Evolutionary conservation across 2,113 vertebrate species (phyloP), one percentile per base, ranked within the genome.

Genomic region (Pavo muticus): DNA sequence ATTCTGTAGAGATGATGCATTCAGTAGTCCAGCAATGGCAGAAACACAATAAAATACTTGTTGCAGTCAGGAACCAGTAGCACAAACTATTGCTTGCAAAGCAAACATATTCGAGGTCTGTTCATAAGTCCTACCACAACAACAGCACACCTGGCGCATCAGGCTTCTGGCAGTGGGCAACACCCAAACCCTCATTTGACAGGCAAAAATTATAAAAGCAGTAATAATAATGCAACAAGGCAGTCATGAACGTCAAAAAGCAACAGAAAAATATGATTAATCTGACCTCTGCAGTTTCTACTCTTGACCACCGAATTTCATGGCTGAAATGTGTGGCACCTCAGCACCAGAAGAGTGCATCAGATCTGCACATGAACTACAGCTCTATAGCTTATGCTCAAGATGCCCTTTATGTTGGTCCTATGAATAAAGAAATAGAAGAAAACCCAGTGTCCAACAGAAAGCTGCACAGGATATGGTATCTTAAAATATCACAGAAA

Each of bases 111-210:
- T 68, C 21, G 71, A 3, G 11, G 57, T 61, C 59, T 69, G 14
- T 70, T 69, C 9, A 0, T 17, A 14, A 71, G 70, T 9, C 23
- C 30, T 78, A 32, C 32, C 29, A 52, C 20, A 23, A 32, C 0
- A 68, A 35, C 0, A 64, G 29, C 18, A 64, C 61, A 68, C 13
- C 47, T 60, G 69, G 10, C 17, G 19, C 73, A 30, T 23, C 50
- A 32, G 12, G 50, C 47, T 80, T 44, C 57, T 2, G 12, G 52
- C 1, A 1, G 25, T 11, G 29, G 27, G 60, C 71, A 91, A 76
- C 20, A 76, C 6, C 14, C 0, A 0, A 6, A 14, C 83, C 19
- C 35, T 83, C 64, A 59, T 1, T 1, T 69, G 39, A 88, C 59
- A 74, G 35, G 65, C 35, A 77, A 60, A 59, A 78, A 9, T 32